Base-by-base conservation (phyloP, 2,888 invertebrate genomes). In the Hecatera dysodea region DNA sequence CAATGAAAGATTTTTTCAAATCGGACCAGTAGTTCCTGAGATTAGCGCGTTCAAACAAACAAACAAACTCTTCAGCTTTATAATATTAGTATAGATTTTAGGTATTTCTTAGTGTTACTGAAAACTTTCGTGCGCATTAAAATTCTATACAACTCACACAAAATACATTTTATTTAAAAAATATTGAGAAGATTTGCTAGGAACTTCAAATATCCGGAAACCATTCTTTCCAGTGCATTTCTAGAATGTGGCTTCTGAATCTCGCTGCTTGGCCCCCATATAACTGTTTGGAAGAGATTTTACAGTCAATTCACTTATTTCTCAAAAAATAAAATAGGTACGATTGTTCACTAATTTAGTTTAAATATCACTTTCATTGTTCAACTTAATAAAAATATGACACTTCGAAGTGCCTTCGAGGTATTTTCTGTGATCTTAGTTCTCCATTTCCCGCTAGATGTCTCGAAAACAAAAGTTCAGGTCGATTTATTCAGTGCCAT, bases 201-300 rank as follows among this genome's bases (percentile, higher is more conserved):
- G 66, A 86, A 71, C 8, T 86, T 78, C 12, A 78, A 17, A 61
- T 85, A 85, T 24, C 52, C 70, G 11, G 76, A 66, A 39, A 81
- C 42, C 9, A 81, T 70, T 67, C 70, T 80, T 11, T 82, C 76
- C 65, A 82, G 19, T 39, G 68, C 57, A 19, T 59, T 73, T 7
- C 53, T 72, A 24, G 70, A 48, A 19, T 9, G 59, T 48, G 70
- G 50, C 33, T 67, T 69, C 29, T 56, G 48, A 59, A 0, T 29
- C 3, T 67, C 66, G 29, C n/a, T 63, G 60, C 27, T 50, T 24
- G 76, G 72, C 17, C 63, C 72, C 79, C 72, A 75, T 19, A 69
- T n/a, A 36, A 83, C 83, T 83, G 74, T 78, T 63, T 5, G 36
- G 29, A 55, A 67, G 50, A 67, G 27, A 72, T 6, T n/a, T 19